A percentile compares a stretch with the other conserved stretches of the same genome.
Evolutionary conservation across 2,113 vertebrate species (phyloP).

Genomic region (Gambusia affinis): DNA sequence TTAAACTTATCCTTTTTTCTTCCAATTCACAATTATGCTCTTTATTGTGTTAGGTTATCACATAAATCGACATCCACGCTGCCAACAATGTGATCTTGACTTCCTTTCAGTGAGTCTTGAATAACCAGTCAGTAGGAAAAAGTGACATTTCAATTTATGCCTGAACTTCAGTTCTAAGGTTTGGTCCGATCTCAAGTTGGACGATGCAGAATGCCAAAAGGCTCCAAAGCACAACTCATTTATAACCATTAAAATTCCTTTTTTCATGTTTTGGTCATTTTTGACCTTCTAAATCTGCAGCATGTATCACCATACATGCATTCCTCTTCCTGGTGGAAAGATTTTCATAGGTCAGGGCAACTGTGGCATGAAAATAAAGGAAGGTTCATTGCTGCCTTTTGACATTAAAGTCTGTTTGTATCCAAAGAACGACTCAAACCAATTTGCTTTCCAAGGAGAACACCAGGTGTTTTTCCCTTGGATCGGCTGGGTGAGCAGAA

Average conservation of each 20-base stretch:
- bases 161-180: conserved; percentile 40
- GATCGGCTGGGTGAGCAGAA: conserved; percentile 2
- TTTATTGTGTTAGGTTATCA: too few species aligned
- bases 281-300: not conserved
- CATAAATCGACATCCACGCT: too few species aligned
- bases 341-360: not conserved
- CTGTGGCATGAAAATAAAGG: not conserved
- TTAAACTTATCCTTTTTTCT: too few species aligned
- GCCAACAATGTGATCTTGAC: not conserved
- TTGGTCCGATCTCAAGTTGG: conserved; percentile 29
- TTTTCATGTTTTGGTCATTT: too few species aligned
- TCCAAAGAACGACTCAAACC: not conserved
- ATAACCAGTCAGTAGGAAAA: conserved; percentile 10
- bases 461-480: not conserved
- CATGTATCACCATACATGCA: not conserved
- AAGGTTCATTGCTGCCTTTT: not conserved
- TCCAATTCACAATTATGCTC: too few species aligned
- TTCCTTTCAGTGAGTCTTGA: conserved; percentile 4
- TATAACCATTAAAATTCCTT: too few species aligned
- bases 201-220: too few species aligned
- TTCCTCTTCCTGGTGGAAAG: not conserved
- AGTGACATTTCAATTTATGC: conserved; percentile 30
- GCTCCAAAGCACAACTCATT: too few species aligned
- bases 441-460: not conserved
- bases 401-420: not conserved